Conservation (phyloP, 2,888 invertebrate species). For the Tortricodes alternella region DNA sequence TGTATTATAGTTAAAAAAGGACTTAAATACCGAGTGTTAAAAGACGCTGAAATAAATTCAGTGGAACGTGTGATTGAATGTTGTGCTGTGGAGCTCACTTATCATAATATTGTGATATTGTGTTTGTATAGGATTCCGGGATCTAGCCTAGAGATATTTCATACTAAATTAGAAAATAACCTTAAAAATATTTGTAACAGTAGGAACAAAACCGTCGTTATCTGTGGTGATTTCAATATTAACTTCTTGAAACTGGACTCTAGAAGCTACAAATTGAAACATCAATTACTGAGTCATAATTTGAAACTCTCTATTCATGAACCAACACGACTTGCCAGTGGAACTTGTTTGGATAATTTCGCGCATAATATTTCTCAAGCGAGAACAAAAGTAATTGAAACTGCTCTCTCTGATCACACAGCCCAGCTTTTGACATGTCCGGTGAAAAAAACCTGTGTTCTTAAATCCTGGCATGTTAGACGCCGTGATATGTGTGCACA, state of each 20-base stretch:
- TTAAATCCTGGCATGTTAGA: background rate
- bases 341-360: background rate
- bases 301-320: background rate
- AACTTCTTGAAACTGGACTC: background rate
- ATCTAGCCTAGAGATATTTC: background rate
- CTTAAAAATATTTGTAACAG: background rate
- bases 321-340: background rate
- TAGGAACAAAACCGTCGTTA: background rate
- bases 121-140: constrained; percentile 7
- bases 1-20: background rate
- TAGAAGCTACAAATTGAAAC: no score
- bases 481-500: background rate
- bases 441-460: background rate
- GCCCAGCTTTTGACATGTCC: background rate
- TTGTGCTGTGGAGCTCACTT: background rate
- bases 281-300: background rate
- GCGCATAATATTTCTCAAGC: background rate
- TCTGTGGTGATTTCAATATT: background rate
- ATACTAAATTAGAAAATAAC: background rate
- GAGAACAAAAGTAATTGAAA: background rate
- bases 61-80: background rate
- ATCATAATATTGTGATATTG: background rate
- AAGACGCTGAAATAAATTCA: background rate
- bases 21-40: background rate
- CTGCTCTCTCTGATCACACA: background rate